Percentiles rank a stretch among this genome's conserved stretches.
phyloP scores from a whole-genome alignment of 2,797 vertebrate genomes.

The Meriones psammophilus region DNA sequence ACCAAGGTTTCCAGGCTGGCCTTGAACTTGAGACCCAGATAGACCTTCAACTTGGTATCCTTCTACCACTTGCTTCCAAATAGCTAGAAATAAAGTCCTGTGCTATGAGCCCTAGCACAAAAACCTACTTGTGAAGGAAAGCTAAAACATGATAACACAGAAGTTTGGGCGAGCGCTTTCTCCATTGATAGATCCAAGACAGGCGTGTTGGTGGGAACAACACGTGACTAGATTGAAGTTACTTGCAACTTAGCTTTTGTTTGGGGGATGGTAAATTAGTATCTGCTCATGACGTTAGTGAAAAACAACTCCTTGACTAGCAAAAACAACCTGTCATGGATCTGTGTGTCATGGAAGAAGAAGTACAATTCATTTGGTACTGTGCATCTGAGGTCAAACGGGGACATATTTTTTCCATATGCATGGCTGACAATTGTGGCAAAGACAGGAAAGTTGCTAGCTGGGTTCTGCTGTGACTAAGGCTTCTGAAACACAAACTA shows the following conservation, averaged over 20 bases:
- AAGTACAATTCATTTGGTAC: background rate
- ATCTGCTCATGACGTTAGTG: conserved; percentile 8
- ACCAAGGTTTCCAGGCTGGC: background rate
- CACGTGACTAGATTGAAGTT: background rate
- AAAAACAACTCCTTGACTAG: conserved; percentile 1
- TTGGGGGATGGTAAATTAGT: background rate
- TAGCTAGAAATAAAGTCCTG: background rate
- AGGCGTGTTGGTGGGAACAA: background rate
- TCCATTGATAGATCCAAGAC: background rate
- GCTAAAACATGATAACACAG: background rate
- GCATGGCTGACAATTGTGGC: background rate
- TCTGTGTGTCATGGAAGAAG: background rate
- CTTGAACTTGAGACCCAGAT: background rate
- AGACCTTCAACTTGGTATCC: background rate
- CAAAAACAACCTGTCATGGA: background rate
- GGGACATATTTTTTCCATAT: background rate
- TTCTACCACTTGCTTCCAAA: background rate
- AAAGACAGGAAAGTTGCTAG: background rate
- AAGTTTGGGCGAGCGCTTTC: background rate
- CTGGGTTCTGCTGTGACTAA: background rate
- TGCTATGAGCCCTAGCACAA: background rate
- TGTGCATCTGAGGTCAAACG: background rate
- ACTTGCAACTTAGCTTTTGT: background rate
- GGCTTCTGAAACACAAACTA: background rate
- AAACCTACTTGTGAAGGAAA: conserved; percentile 5